phyloP scores from a whole-genome alignment of 2,888 invertebrate genomes.

The Pterostichus niger region DNA sequence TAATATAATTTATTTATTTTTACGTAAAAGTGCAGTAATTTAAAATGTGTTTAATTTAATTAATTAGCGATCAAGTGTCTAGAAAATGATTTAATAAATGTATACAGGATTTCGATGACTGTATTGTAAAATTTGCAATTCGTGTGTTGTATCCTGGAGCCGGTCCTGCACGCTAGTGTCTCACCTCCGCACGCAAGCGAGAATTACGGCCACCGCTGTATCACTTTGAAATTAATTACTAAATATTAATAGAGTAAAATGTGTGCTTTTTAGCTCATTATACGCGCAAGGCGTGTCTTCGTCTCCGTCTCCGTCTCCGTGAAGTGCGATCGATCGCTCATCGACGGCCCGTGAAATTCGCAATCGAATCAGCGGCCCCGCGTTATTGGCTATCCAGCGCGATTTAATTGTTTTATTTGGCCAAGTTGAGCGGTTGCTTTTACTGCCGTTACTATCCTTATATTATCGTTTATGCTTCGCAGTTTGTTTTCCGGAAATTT shows the following conservation, averaged over 20 bases:
- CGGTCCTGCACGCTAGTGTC: not conserved
- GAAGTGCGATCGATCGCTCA: not conserved
- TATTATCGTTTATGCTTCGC: slow-evolving; percentile 28
- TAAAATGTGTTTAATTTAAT: no score
- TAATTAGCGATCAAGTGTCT: no score
- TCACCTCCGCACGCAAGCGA: slow-evolving; percentile 71
- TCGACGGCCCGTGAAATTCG: not conserved
- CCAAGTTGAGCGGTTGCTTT: slow-evolving; percentile 21
- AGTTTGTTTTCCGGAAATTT: slow-evolving; percentile 17
- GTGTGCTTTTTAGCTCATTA: slow-evolving; percentile 73
- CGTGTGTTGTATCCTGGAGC: no score
- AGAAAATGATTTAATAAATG: no score
- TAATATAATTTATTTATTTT: no score
- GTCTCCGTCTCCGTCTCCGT: not conserved
- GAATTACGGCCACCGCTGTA: slow-evolving; percentile 64
- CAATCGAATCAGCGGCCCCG: not conserved
- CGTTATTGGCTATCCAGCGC: slow-evolving; percentile 42
- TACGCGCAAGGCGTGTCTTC: slow-evolving; percentile 20
- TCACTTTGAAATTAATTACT: slow-evolving; percentile 76
- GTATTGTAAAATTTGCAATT: no score
- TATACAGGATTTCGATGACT: no score
- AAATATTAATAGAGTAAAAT: slow-evolving; percentile 77
- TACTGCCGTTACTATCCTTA: slow-evolving; percentile 46
- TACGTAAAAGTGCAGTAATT: no score
- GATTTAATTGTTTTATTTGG: slow-evolving; percentile 57